Evolutionary conservation across 2,113 vertebrate genomes (phyloP), one percentile per base, ranked within the genome.

Genomic region (Paramormyrops kingsleyae): DNA sequence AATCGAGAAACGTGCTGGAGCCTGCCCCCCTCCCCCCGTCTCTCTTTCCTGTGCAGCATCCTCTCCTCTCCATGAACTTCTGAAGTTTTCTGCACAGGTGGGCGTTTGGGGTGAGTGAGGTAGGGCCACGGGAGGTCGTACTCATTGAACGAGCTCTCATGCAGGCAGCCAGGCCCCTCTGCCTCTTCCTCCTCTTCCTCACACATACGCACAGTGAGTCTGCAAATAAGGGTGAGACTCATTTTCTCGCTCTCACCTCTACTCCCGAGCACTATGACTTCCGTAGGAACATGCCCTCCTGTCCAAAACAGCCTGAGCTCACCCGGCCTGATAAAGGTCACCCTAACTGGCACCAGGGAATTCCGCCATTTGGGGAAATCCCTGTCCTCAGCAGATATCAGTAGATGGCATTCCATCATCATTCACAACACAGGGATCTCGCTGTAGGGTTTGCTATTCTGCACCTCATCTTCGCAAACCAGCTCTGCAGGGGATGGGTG

Each of bases 11-110:
- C 83, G 31, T 31, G 35, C 31, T 31, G 24, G 77, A 84, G 35
- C 59, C 88, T 42, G 9, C 47, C 89, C 50, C 66, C 17, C 47
- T 91, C 88, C 47, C 87, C 92, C 91, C 87, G 19, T 89, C 74
- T 49, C 52, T 66, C 85, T 85, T 50, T 42, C 86, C 42, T 13
- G 83, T 35, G 42, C 44, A n/a, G 27, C 47, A 8, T 80, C 88
- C 66, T 52, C 42, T 31, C 24, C 83, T 47, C 42, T 85, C 10
- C 15, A 12, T 21, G 89, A 85, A 89, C 50, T 85, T 89, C 24
- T 86, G 42, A 86, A 39, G 89, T 53, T 47, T 15, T 27, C 89
- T 87, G 24, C 44, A 39, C 31, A 50, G 44, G 83, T 15, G 83
- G 83, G 47, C 9, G 17, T 87, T 27, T 50, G n/a, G 50, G 85